Conservation (phyloP, 2,888 invertebrate genomes). For the Syritta pipiens region DNA sequence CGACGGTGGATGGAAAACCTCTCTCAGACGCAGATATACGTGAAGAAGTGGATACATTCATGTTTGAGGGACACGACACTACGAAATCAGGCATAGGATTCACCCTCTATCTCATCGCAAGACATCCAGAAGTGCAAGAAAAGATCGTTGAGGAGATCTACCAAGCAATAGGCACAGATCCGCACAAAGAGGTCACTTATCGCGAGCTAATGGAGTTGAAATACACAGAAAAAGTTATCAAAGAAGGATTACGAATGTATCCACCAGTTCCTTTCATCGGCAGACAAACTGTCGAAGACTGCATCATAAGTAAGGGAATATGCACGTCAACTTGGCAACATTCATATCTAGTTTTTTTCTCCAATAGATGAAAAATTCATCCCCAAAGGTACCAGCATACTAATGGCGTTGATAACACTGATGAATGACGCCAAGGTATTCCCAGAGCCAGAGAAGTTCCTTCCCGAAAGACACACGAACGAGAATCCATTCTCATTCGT, state of each 20-base stretch:
- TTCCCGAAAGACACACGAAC: slow-evolving; percentile 70
- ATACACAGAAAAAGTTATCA: slow-evolving; percentile 82
- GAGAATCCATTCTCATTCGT: slow-evolving; percentile 71
- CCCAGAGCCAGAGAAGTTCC: slow-evolving; percentile 70
- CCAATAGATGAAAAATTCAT: slow-evolving; percentile 69
- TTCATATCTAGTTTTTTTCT: no score
- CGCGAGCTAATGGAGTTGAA: slow-evolving; percentile 70
- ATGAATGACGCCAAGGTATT: slow-evolving; percentile 68
- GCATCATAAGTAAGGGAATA: slow-evolving; percentile 81
- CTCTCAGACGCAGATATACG: slow-evolving; percentile 69
- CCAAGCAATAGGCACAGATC: slow-evolving; percentile 70
- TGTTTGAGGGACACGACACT: slow-evolving; percentile 79
- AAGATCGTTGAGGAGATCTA: slow-evolving; percentile 72
- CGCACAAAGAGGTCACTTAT: slow-evolving; percentile 56
- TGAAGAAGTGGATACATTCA: slow-evolving; percentile 71
- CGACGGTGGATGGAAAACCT: slow-evolving; percentile 58
- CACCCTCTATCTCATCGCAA: slow-evolving; percentile 70
- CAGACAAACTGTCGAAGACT: slow-evolving; percentile 80
- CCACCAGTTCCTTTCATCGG: slow-evolving; percentile 83
- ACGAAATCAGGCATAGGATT: slow-evolving; percentile 72
- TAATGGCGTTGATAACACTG: slow-evolving; percentile 64
- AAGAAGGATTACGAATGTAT: slow-evolving; percentile 82
- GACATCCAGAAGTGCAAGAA: slow-evolving; percentile 71
- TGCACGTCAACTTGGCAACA: no score
- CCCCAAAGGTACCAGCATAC: slow-evolving; percentile 68